phyloP scores from a whole-genome alignment of 2,113 vertebrate genomes.

The Grammomys dolichurus region DNA sequence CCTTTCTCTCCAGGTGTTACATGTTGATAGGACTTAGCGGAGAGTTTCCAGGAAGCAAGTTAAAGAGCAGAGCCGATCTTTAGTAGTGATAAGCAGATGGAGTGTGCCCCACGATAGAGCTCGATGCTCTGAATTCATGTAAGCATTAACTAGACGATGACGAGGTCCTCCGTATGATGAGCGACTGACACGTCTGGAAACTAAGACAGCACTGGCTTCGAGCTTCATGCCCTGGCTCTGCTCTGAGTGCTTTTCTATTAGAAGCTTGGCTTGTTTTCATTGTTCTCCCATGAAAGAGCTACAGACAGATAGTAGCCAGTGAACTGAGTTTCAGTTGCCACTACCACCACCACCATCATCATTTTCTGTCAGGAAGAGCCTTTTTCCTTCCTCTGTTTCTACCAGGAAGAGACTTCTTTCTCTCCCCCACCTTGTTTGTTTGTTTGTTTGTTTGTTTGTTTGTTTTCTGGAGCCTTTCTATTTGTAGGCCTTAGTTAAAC shows the following conservation, averaged over 20 bases:
- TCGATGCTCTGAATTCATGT: not conserved
- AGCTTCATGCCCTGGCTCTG: not conserved
- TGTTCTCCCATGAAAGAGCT: not conserved
- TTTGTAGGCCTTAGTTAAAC: not conserved
- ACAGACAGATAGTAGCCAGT: no score
- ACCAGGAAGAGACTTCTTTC: not conserved
- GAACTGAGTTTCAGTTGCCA: no score
- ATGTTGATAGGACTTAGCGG: not conserved
- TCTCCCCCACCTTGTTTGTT: fast-evolving
- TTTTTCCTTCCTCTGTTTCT: not conserved
- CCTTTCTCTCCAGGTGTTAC: no score
- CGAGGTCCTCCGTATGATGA: not conserved
- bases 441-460: no score
- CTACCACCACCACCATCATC: no score
- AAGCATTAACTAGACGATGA: not conserved
- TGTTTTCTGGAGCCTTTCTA: not conserved
- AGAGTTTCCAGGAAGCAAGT: not conserved
- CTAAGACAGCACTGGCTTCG: not conserved
- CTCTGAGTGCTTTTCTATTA: not conserved
- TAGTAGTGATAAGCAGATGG: not conserved
- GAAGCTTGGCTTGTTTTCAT: not conserved
- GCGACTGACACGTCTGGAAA: not conserved
- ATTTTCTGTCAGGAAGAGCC: not conserved
- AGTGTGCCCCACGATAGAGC: not conserved
- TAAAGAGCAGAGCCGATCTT: not conserved